Evolutionary conservation across 2,888 invertebrate genomes (phyloP), one percentile per base, ranked within the genome.

Genomic region (Eucera pruinosa): DNA sequence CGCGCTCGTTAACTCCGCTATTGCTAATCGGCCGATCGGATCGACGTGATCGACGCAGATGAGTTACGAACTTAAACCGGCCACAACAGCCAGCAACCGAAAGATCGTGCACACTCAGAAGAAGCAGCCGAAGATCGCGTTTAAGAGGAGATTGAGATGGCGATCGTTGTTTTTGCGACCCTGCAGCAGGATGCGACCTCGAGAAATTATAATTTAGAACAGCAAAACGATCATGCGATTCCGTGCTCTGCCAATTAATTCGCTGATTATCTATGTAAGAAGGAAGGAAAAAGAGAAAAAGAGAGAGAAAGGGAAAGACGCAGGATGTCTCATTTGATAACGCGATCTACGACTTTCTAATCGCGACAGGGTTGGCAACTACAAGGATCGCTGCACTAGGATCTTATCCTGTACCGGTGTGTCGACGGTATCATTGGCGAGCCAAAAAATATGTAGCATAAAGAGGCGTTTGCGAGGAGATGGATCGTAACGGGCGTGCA

Each of bases 281-380:
- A 4, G 7, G 45, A 15, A 6, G 45, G 39, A 25, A 6, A 50
- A 60, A 15, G 60, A 67, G n/a, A 50, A 20, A 13, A 57, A 15
- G 41, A 43, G 36, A 11, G 9, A 36, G 9, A 36, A 11, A 11
- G 36, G 9, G 9, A 11, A 11, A 11, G 9, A 36, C 5, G 30
- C 5, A 41, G 78, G 84, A 84, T 84, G 82, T 78, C 80, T 85
- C 73, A 79, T 69, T 39, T 39, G 69, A 61, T 80, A 80, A 66
- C 68, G 69, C 72, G 76, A 66, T 78, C 55, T 58, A 18, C 18
- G 58, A 85, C 85, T 84, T 84, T 84, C 85, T 82, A 84, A 84
- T 84, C 83, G 45, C 61, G 73, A 54, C 74, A 52, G 61, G 76
- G 73, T 52, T 81, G 55, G 68, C 79, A 36, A 61, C 61, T 11